A percentile compares a stretch with the other conserved stretches of the same genome.
Evolutionary conservation across 2,113 vertebrate genomes (phyloP).

Genomic region (Vicugna pacos): DNA sequence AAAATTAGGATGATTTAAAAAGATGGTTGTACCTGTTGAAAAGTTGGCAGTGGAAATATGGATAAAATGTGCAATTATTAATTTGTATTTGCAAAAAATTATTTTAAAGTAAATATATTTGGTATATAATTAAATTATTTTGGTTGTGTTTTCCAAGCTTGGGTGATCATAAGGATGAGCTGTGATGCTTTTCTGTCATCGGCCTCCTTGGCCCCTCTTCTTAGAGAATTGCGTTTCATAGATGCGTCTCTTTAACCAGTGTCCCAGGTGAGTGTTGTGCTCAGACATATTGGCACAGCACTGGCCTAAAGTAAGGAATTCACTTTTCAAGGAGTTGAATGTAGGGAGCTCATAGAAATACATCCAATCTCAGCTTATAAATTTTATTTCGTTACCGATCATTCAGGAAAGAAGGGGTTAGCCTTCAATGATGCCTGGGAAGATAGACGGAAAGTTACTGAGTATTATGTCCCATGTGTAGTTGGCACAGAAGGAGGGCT

Average conservation of each 20-base stretch:
- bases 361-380: background rate
- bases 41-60: background rate
- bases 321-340: background rate
- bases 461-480: background rate
- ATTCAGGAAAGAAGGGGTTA: background rate
- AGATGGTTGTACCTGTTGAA: slow-evolving; percentile 4
- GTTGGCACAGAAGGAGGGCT: background rate
- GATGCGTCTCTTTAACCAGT: background rate
- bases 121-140: background rate
- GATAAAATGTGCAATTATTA: background rate
- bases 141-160: background rate
- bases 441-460: background rate
- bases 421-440: background rate
- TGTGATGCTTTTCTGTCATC: background rate
- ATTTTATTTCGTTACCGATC: background rate
- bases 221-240: background rate
- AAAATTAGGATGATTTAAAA: slow-evolving; percentile 25
- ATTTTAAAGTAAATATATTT: background rate
- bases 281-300: background rate
- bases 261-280: rapidly evolving
- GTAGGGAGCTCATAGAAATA: background rate
- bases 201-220: background rate
- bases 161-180: background rate
- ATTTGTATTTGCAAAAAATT: background rate
- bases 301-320: background rate